Evolutionary conservation across 2,888 invertebrate species (phyloP).

Genomic region (Bugulina stolonifera): DNA sequence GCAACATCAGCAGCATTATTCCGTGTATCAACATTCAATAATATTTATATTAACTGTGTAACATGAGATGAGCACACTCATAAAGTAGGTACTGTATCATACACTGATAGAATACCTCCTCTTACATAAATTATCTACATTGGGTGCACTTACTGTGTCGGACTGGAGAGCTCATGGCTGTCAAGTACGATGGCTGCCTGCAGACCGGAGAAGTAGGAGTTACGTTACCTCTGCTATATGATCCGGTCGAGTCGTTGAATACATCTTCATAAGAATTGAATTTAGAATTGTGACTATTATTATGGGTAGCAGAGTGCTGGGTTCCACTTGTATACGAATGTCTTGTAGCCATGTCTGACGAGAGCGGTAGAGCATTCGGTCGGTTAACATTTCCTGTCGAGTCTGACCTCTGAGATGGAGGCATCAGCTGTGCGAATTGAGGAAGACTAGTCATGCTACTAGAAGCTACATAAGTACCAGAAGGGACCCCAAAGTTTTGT

Average conservation of each 20-base stretch:
- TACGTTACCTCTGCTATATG: not conserved
- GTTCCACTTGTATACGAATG: not conserved
- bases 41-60: no score
- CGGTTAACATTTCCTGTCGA: not conserved
- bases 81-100: no score
- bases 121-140: not conserved
- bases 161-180: conserved; percentile 44
- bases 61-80: no score
- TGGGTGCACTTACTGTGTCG: conserved; percentile 34
- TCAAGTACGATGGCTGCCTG: conserved; percentile 47
- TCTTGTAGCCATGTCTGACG: not conserved
- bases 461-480: not conserved
- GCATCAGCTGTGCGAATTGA: conserved; percentile 12
- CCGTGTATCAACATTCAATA: no score
- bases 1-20: no score
- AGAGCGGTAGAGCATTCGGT: not conserved
- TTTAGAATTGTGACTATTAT: not conserved
- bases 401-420: not conserved
- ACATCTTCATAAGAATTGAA: conserved; percentile 19
- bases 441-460: conserved; percentile 25
- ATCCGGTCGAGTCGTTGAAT: not conserved
- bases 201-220: conserved; percentile 24
- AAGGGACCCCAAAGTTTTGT: not conserved
- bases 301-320: not conserved
- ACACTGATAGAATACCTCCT: not conserved